phyloP scores from a whole-genome alignment of 2,888 invertebrate species.

The Polyommatus icarus region DNA sequence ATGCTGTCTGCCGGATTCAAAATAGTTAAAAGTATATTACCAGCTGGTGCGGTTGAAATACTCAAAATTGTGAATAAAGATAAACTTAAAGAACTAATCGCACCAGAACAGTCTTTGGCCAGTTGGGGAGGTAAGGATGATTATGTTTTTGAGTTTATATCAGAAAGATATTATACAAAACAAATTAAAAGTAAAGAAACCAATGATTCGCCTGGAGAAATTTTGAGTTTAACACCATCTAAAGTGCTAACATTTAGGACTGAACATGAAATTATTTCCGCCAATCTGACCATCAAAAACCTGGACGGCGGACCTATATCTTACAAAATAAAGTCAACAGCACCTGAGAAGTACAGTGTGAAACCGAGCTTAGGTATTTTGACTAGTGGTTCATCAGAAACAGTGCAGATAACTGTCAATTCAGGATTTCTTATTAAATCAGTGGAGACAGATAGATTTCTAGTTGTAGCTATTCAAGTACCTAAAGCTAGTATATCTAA shows the following conservation, averaged over 20 bases:
- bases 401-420: conserved; percentile 84
- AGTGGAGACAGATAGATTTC: conserved; percentile 88
- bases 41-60: conserved; percentile 89
- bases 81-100: conserved; percentile 85
- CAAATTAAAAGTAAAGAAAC: conserved; percentile 41
- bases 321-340: conserved; percentile 92
- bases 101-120: conserved; percentile 83
- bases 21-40: conserved; percentile 90
- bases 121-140: conserved; percentile 88
- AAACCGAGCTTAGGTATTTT: conserved; percentile 89
- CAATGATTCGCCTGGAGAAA: conserved; percentile 54
- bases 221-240: conserved; percentile 79
- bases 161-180: conserved; percentile 68
- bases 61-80: conserved; percentile 89
- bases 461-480: conserved; percentile 86
- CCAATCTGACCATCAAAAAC: conserved; percentile 83
- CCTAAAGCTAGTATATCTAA: conserved; percentile 69
- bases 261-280: conserved; percentile 80
- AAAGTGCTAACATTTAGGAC: conserved; percentile 83
- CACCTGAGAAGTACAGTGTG: conserved; percentile 93
- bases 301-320: conserved; percentile 61
- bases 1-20: conserved; percentile 92
- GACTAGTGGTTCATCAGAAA: conserved; percentile 77
- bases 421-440: conserved; percentile 82
- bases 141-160: conserved; percentile 83